A percentile compares a stretch with the other conserved stretches of the same genome.
phyloP scores from a whole-genome alignment of 2,113 vertebrate genomes.

The Xenopus tropicalis region UCB_Xtro_10.0 CM004443.2:143667501-143668000 shows the following conservation, averaged over 20 bases:
- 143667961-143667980: neutral
- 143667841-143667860: slow-evolving; percentile 87
- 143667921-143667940: neutral
- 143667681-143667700: slow-evolving; percentile 84
- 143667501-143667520: too few relatives aligned
- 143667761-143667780: slow-evolving; percentile 85
- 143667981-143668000: too few relatives aligned
- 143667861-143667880: slow-evolving; percentile 87
- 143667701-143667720: slow-evolving; percentile 91
- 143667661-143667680: neutral
- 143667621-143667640: too few relatives aligned
- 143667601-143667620: too few relatives aligned
- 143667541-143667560: too few relatives aligned
- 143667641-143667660: too few relatives aligned
- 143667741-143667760: slow-evolving; percentile 89
- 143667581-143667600: too few relatives aligned
- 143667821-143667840: slow-evolving; percentile 86
- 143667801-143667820: slow-evolving; percentile 85
- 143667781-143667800: slow-evolving; percentile 84
- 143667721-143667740: slow-evolving; percentile 83
- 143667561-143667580: too few relatives aligned
- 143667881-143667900: slow-evolving; percentile 73
- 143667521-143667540: too few relatives aligned
- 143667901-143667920: neutral
- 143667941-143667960: neutral